Conservation (phyloP, 2,113 vertebrate genomes). For the Pipa parva region DNA sequence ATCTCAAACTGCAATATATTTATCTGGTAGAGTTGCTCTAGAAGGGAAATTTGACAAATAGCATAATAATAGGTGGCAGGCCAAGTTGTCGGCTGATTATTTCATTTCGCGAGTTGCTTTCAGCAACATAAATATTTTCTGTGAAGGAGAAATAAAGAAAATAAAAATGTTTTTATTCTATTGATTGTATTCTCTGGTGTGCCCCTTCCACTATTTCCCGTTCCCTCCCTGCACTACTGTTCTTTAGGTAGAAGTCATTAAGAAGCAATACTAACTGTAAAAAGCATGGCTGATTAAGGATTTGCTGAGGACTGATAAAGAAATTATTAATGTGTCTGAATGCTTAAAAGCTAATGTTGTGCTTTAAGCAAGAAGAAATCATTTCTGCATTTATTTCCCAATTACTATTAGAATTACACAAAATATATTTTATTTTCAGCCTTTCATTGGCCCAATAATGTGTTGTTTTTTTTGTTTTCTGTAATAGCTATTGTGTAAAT, state of each 20-base stretch:
- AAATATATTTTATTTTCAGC: slow-evolving; percentile 22
- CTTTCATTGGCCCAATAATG: slow-evolving; percentile 19
- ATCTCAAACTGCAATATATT: slow-evolving; percentile 12
- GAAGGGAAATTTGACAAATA: slow-evolving; percentile 9
- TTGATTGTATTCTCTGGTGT: background rate
- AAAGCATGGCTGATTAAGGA: slow-evolving; percentile 15
- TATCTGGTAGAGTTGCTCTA: background rate
- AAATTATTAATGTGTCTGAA: slow-evolving; percentile 36
- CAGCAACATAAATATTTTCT: background rate
- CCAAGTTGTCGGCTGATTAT: background rate
- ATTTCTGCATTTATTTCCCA: slow-evolving; percentile 39
- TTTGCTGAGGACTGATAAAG: slow-evolving; percentile 35
- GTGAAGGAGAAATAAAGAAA: slow-evolving; percentile 5
- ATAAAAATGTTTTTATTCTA: background rate
- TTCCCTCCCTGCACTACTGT: background rate
- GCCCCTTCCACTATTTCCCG: background rate
- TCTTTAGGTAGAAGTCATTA: background rate
- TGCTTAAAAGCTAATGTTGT: slow-evolving; percentile 33
- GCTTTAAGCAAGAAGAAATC: slow-evolving; percentile 30
- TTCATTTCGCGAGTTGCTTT: slow-evolving; percentile 10
- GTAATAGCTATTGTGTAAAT: slow-evolving; percentile 31
- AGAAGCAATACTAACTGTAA: slow-evolving; percentile 2
- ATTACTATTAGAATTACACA: slow-evolving; percentile 39
- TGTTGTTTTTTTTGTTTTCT: slow-evolving; percentile 30
- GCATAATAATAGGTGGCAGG: slow-evolving; percentile 8